Conservation (phyloP, 2,888 invertebrate genomes). For the Sericinus montela region DNA sequence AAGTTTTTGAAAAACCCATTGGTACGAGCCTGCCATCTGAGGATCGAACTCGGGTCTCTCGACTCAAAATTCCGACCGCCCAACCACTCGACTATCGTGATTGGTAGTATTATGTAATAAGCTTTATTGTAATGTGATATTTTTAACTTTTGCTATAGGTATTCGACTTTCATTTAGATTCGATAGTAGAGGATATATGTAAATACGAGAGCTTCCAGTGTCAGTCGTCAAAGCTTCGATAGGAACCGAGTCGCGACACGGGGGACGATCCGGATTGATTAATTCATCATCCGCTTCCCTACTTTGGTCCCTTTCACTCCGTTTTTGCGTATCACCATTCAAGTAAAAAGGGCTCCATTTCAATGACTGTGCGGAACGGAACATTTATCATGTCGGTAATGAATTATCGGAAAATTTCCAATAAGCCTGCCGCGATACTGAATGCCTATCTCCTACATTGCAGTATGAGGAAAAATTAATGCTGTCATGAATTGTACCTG, state of each 20-base stretch:
- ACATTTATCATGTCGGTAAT: conserved; percentile 76
- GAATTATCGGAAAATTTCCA: conserved; percentile 69
- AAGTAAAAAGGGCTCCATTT: conserved; percentile 70
- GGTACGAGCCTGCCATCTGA: too few relatives aligned
- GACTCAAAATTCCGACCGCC: too few relatives aligned
- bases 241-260: conserved; percentile 31
- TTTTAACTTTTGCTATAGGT: too few relatives aligned
- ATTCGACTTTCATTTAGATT: too few relatives aligned
- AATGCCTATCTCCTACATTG: conserved; percentile 25
- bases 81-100: too few relatives aligned
- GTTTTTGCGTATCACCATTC: conserved; percentile 74
- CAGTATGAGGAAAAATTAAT: conserved; percentile 17
- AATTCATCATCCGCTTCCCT: conserved; percentile 64
- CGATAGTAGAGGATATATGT: too few relatives aligned
- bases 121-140: too few relatives aligned
- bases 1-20: too few relatives aligned
- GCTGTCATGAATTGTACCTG: conserved; percentile 4
- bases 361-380: conserved; percentile 60
- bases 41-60: too few relatives aligned
- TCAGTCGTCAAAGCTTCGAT: conserved; percentile 33
- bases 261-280: conserved; percentile 69
- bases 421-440: conserved; percentile 44
- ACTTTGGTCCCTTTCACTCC: conserved; percentile 61
- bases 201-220: neutral
- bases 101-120: too few relatives aligned